phyloP scores from a whole-genome alignment of 2,888 invertebrate species.

The Philopedon plagiatum region DNA sequence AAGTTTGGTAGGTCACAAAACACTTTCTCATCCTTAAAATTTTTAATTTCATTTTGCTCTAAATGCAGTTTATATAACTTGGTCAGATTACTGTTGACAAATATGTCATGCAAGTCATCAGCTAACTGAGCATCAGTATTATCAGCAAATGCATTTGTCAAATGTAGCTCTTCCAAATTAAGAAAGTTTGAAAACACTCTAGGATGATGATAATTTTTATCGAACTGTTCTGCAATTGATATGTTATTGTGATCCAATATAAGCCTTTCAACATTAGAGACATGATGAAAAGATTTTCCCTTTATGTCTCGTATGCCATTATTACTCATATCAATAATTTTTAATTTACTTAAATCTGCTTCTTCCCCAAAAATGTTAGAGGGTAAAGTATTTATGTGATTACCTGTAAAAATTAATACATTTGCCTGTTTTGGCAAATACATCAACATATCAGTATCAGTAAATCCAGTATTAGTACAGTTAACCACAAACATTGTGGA shows the following conservation, averaged over 20 bases:
- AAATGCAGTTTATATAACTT: slow-evolving; percentile 80
- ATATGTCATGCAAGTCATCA: slow-evolving; percentile 79
- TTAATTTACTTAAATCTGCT: slow-evolving; percentile 68
- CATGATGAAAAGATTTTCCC: slow-evolving; percentile 83
- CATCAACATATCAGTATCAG: slow-evolving; percentile 73
- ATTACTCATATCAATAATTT: slow-evolving; percentile 81
- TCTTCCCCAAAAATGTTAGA: slow-evolving; percentile 80
- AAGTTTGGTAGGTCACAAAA: slow-evolving; percentile 80
- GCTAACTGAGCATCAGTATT: slow-evolving; percentile 75
- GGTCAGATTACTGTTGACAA: slow-evolving; percentile 77
- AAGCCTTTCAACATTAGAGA: slow-evolving; percentile 77
- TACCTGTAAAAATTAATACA: slow-evolving; percentile 81
- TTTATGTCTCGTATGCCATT: slow-evolving; percentile 80
- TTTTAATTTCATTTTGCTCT: slow-evolving; percentile 82
- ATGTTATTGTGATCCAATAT: slow-evolving; percentile 82
- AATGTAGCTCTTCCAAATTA: slow-evolving; percentile 78
- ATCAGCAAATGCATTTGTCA: slow-evolving; percentile 82
- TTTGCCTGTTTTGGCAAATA: slow-evolving; percentile 77
- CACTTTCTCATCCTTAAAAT: slow-evolving; percentile 75
- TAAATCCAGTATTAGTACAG: slow-evolving; percentile 78
- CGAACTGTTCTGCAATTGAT: slow-evolving; percentile 73
- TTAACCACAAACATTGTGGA: slow-evolving; percentile 75
- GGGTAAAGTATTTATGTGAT: slow-evolving; percentile 75
- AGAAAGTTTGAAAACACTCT: slow-evolving; percentile 79
- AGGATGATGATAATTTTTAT: slow-evolving; percentile 76